These are phyloP conservation scores for Bombus affinis DNA, from an alignment of 1,140 invertebrate genomes.

Conservation along the genomic window DNA sequence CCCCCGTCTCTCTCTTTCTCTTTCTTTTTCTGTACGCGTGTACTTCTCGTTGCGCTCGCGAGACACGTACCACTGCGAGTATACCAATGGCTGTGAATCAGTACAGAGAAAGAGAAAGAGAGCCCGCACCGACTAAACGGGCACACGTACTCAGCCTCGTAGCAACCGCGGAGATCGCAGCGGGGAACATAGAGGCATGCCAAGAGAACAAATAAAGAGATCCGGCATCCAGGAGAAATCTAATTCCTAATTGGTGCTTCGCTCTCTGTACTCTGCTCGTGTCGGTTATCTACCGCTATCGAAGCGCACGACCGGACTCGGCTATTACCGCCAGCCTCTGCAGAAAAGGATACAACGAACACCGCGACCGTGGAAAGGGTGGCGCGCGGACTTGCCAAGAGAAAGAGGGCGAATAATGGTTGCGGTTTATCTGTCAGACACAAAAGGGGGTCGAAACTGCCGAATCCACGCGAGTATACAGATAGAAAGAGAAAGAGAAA, in stretches of 20 bases:
- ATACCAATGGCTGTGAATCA: slow-evolving; percentile 40
- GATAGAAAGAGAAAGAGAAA: background rate
- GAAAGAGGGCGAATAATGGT: slow-evolving; percentile 64
- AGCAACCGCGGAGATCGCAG: slow-evolving; percentile 61
- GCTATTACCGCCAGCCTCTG: slow-evolving; percentile 14
- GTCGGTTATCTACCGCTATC: slow-evolving; percentile 70
- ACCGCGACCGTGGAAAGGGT: slow-evolving; percentile 31
- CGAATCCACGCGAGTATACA: slow-evolving; percentile 58
- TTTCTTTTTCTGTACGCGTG: slow-evolving; percentile 50
- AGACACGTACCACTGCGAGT: slow-evolving; percentile 57
- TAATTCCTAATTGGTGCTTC: slow-evolving; percentile 72
- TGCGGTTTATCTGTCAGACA: slow-evolving; percentile 70
- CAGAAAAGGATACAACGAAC: slow-evolving; percentile 57
- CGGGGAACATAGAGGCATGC: slow-evolving; percentile 65
- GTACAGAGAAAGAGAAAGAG: background rate
- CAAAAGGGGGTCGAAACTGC: slow-evolving; percentile 68
- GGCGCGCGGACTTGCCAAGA: slow-evolving; percentile 11
- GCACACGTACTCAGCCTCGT: slow-evolving; percentile 45
- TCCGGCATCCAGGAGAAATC: slow-evolving; percentile 71
- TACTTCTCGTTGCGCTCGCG: slow-evolving; percentile 57
- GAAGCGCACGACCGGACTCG: slow-evolving; percentile 67
- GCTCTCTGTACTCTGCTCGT: slow-evolving; percentile 67
- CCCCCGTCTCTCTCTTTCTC: background rate
- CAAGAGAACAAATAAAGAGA: slow-evolving; percentile 70
- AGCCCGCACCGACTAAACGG: background rate